Evolutionary conservation across 2,113 vertebrate species (phyloP).

Genomic region (Lynx canadensis): DNA sequence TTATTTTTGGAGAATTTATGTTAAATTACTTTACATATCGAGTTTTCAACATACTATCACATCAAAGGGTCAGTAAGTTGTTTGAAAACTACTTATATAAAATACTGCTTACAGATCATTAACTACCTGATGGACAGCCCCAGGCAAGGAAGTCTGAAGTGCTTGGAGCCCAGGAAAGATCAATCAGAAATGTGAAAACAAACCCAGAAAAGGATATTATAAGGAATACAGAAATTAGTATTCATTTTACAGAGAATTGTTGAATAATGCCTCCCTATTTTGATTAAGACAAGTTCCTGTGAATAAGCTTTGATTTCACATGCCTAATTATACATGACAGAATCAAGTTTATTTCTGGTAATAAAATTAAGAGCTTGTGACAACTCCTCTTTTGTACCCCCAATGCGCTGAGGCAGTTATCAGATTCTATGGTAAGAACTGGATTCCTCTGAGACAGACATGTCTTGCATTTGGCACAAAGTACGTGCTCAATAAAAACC

Average conservation of each 20-base stretch:
- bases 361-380: conserved; percentile 58
- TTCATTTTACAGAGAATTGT: conserved; percentile 30
- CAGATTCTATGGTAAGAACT: background rate
- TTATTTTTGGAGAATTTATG: conserved; percentile 45
- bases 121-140: conserved; percentile 30
- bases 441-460: background rate
- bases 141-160: conserved; percentile 42
- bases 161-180: conserved; percentile 41
- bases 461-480: background rate
- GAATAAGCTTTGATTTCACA: conserved; percentile 32
- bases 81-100: conserved; percentile 69
- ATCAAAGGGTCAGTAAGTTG: conserved; percentile 60
- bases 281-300: conserved; percentile 14
- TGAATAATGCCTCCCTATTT: conserved; percentile 39
- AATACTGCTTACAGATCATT: conserved; percentile 37
- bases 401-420: background rate
- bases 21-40: conserved; percentile 49
- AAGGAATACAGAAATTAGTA: conserved; percentile 40
- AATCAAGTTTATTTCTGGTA: conserved; percentile 45
- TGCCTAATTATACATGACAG: background rate
- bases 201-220: background rate
- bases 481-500: background rate
- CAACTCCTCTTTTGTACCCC: background rate
- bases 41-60: conserved; percentile 46
- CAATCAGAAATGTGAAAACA: conserved; percentile 54